Evolutionary conservation across 2,888 invertebrate genomes (phyloP).

Genomic region (Spodoptera exigua): DNA sequence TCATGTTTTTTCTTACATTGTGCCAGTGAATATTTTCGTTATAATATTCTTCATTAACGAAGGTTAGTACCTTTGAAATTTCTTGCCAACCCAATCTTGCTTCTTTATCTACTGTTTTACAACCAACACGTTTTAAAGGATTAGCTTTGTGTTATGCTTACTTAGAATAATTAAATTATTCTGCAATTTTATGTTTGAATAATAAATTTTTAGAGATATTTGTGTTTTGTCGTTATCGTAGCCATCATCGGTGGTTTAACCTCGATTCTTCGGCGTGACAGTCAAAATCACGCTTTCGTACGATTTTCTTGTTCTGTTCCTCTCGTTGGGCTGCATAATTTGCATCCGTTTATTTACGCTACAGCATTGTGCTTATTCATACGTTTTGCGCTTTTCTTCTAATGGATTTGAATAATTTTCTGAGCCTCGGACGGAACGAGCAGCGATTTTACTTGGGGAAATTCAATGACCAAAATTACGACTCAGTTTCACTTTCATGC

Average conservation of each 20-base stretch:
- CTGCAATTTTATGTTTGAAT: not conserved
- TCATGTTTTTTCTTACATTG: slow-evolving; percentile 1
- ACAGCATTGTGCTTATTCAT: slow-evolving; percentile 71
- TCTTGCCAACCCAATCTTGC: not conserved
- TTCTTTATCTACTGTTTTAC: not conserved
- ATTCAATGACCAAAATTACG: slow-evolving; percentile 11
- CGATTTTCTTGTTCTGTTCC: slow-evolving; percentile 67
- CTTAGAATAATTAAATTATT: not conserved
- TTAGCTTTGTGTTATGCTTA: not conserved
- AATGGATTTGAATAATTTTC: slow-evolving; percentile 41
- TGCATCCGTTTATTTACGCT: slow-evolving; percentile 80
- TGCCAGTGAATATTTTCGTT: slow-evolving; percentile 1
- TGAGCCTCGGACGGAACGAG: slow-evolving; percentile 12
- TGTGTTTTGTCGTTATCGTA: slow-evolving; percentile 8
- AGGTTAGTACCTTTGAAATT: slow-evolving; percentile 27
- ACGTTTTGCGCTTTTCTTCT: slow-evolving; percentile 67
- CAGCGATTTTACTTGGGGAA: slow-evolving; percentile 17
- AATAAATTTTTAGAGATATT: slow-evolving; percentile 16
- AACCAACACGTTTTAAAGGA: slow-evolving; percentile 9
- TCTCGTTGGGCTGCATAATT: slow-evolving; percentile 73
- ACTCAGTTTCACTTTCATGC: slow-evolving; percentile 28
- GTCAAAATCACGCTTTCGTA: slow-evolving; percentile 68
- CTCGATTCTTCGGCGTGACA: slow-evolving; percentile 48
- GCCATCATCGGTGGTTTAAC: slow-evolving; percentile 40
- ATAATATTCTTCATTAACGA: slow-evolving; percentile 20